Conservation (phyloP, 2,113 vertebrate species). For the Syngnathus scovelli region DNA sequence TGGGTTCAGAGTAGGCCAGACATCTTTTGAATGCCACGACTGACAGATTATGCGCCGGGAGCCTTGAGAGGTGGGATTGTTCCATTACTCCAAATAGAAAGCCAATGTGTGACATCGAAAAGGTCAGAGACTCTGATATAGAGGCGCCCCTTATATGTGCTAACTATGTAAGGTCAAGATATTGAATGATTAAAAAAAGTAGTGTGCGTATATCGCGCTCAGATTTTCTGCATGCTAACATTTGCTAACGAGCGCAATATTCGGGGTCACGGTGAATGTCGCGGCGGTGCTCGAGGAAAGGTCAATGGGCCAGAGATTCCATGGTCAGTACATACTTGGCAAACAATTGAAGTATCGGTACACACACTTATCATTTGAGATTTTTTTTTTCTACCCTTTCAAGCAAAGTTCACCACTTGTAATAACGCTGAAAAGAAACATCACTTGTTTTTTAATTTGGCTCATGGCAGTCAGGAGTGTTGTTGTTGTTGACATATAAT, state of each 20-base stretch:
- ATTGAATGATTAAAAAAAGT: not conserved
- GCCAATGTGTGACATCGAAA: constrained; percentile 28
- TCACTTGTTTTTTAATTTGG: not conserved
- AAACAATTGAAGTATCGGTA: not conserved
- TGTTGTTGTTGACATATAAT: not conserved
- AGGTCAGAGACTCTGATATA: constrained; percentile 42
- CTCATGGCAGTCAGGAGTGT: not conserved
- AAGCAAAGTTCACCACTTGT: not conserved
- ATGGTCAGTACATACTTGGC: not conserved
- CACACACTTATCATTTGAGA: not conserved
- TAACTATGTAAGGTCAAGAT: constrained; percentile 4
- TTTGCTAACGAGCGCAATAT: constrained; percentile 1
- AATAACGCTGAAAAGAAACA: not conserved
- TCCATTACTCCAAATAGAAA: constrained; percentile 57
- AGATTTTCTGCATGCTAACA: constrained; percentile 3
- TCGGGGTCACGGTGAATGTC: not conserved
- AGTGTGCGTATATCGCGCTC: not conserved
- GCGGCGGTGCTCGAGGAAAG: not conserved
- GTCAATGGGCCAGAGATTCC: not conserved
- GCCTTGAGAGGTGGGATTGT: constrained; percentile 25
- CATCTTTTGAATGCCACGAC: constrained; percentile 46
- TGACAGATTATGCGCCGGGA: constrained; percentile 35
- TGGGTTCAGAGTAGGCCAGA: constrained; percentile 33
- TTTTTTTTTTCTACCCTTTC: not conserved
- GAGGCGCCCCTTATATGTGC: constrained; percentile 8